Conservation (phyloP, 2,888 invertebrate genomes). For the Parochlus steinenii region DNA sequence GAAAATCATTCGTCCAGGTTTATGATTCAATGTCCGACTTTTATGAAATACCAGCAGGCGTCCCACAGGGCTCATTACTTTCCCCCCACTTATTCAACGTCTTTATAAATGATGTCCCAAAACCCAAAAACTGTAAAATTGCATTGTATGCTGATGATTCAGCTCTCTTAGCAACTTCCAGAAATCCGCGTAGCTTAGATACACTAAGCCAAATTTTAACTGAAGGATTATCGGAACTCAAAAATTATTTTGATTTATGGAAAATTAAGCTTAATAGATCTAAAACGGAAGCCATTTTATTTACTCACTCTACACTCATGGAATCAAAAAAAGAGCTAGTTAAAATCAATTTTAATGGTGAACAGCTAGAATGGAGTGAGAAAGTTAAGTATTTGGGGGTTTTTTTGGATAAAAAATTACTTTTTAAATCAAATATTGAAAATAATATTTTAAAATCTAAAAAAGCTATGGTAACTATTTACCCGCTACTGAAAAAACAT, state of each 20-base stretch:
- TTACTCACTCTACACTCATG: neutral
- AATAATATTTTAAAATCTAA: too few relatives aligned
- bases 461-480: too few relatives aligned
- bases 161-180: too few relatives aligned
- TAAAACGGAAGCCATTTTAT: neutral
- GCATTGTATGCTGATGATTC: constrained; percentile 15
- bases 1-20: constrained; percentile 17
- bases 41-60: constrained; percentile 17
- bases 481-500: neutral
- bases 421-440: too few relatives aligned
- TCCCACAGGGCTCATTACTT: constrained; percentile 19
- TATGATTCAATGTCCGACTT: constrained; percentile 13
- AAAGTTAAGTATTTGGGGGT: neutral
- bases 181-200: too few relatives aligned
- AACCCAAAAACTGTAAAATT: constrained; percentile 11
- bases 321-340: neutral
- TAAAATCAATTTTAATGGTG: neutral
- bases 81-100: constrained; percentile 16
- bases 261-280: neutral
- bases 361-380: neutral
- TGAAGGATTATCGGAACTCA: too few relatives aligned
- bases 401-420: neutral
- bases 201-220: too few relatives aligned
- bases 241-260: too few relatives aligned
- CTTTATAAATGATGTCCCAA: constrained; percentile 17